phyloP scores from a whole-genome alignment of 2,888 invertebrate genomes.

The Autographa gamma region DNA sequence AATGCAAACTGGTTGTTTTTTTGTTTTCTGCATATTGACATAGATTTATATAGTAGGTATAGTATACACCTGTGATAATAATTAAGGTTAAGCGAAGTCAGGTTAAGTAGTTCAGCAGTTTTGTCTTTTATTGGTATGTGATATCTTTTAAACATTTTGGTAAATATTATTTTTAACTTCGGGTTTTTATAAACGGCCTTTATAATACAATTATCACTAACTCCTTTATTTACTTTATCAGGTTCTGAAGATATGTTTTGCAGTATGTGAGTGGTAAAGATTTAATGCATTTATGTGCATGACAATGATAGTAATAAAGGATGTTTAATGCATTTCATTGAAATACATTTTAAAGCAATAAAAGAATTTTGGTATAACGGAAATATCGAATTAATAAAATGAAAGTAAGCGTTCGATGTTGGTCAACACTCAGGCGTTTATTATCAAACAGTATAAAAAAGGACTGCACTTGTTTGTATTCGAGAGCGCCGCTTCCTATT shows the following conservation, averaged over 20 bases:
- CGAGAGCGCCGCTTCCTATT: slow-evolving; percentile 64
- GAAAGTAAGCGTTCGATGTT: neutral
- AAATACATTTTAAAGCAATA: neutral
- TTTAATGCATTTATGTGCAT: too few relatives aligned
- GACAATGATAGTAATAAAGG: neutral
- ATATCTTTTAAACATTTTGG: too few relatives aligned
- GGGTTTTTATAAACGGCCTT: too few relatives aligned
- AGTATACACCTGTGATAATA: neutral
- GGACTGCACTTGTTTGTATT: slow-evolving; percentile 63
- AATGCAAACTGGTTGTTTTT: slow-evolving; percentile 6
- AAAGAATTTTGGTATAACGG: neutral
- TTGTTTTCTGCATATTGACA: neutral
- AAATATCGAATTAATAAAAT: neutral
- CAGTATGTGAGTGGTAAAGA: too few relatives aligned
- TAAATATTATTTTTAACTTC: too few relatives aligned
- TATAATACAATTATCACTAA: too few relatives aligned
- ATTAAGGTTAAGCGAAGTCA: neutral
- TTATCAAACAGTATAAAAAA: slow-evolving; percentile 25
- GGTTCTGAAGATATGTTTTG: too few relatives aligned
- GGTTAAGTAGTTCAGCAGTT: neutral
- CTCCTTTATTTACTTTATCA: too few relatives aligned
- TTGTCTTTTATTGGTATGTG: neutral
- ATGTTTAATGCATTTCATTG: too few relatives aligned
- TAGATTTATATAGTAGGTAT: neutral
- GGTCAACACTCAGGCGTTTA: slow-evolving; percentile 4